Evolutionary conservation across 1,140 invertebrate species (phyloP), one percentile per base, ranked within the genome.

Genomic region (Leptopilina clavipes): DNA sequence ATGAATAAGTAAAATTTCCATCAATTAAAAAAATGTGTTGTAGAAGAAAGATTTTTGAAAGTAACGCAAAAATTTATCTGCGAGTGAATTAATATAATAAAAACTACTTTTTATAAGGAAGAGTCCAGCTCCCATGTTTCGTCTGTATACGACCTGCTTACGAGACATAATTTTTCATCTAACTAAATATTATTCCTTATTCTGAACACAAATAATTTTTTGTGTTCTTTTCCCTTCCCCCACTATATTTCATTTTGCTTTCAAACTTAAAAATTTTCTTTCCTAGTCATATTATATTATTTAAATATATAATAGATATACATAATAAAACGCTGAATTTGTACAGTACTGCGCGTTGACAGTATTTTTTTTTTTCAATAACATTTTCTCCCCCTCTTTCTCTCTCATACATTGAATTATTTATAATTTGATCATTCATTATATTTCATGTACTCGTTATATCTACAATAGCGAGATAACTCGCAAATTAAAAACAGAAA

Each of bases 61-160:
- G 11, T 22, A 65, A 1, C 31, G 56, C 44, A 17, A 52, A 52
- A 52, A 17, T 40, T 31, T 5, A 5, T 48, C n/a, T n/a, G n/a
- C 0, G 10, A 48, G 45, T 12, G 5, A 48, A 48, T 48, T 48
- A 48, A 48, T 48, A n/a, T n/a, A 48, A 48, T 48, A 48, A 1
- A 25, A 31, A 65, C 56, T 31, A 25, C 10, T n/a, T 65, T 59
- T 40, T 40, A 8, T 31, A 31, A 65, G 19, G 25, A 65, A 65
- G 14, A 65, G 59, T 65, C 59, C 59, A 65, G 59, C 12, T 65
- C 59, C 52, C 54, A 59, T 59, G 19, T 59, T 52, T 22, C 54
- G 54, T 22, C 54, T 22, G 54, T 59, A 59, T 59, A 59, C 54
- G 59, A 14, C 59, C 14, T 65, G 59, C 25, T 65, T 65, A 65